A percentile compares a stretch with the other conserved stretches of the same genome.
These are phyloP conservation scores for Coleophora flavipennella DNA, from an alignment of 2,888 invertebrate species.

Conservation along the genomic window DNA sequence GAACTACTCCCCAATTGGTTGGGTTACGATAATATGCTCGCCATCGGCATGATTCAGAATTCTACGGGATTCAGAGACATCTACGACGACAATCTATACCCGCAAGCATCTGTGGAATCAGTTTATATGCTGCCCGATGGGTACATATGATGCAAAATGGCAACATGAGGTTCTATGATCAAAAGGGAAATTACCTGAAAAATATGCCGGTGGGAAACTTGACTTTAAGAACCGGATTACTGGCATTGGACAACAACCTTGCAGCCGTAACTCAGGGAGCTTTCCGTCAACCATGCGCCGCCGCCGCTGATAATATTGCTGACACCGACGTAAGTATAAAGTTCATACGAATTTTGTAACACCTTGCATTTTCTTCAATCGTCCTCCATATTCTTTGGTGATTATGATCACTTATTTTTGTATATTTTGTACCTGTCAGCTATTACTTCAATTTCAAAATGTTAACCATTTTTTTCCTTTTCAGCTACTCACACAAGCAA, in stretches of 20 bases:
- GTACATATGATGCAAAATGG: constrained; percentile 14
- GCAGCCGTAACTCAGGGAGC: constrained; percentile 27
- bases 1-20: constrained; percentile 26
- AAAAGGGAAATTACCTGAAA: constrained; percentile 22
- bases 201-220: constrained; percentile 25
- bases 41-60: constrained; percentile 23
- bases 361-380: not conserved
- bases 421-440: not conserved
- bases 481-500: constrained; percentile 22
- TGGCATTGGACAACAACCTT: constrained; percentile 20
- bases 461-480: not conserved
- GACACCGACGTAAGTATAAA: constrained; percentile 3
- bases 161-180: constrained; percentile 30
- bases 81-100: constrained; percentile 25
- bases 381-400: not conserved
- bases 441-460: not conserved
- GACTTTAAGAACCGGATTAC: constrained; percentile 27
- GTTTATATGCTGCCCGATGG: constrained; percentile 18
- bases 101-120: constrained; percentile 33
- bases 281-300: constrained; percentile 24
- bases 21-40: constrained; percentile 30
- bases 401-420: not conserved
- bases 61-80: constrained; percentile 28
- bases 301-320: constrained; percentile 6
- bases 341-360: not conserved